These are phyloP conservation scores for Lampris incognitus DNA, from an alignment of 2,113 vertebrate species.

Conservation along the genomic window DNA sequence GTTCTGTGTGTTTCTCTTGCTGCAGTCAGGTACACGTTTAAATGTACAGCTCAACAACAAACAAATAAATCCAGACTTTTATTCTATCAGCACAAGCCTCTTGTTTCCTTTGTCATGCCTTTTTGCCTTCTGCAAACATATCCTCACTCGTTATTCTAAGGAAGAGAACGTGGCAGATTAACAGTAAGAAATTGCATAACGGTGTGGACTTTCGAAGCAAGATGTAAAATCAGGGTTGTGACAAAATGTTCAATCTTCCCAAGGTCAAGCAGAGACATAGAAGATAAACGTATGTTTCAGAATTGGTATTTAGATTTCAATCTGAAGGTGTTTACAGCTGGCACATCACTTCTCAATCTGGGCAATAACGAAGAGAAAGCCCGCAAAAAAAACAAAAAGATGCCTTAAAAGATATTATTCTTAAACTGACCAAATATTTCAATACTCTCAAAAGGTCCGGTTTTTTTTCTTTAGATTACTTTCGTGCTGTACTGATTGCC, in stretches of 20 bases:
- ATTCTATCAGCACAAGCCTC: constrained; percentile 82
- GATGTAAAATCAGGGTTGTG: too few relatives aligned
- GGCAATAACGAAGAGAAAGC: constrained; percentile 18
- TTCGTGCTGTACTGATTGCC: background rate
- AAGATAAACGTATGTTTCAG: constrained; percentile 2
- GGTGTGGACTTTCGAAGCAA: too few relatives aligned
- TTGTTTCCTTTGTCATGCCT: constrained; percentile 36
- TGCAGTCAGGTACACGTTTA: constrained; percentile 86
- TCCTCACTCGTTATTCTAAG: too few relatives aligned
- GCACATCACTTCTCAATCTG: constrained; percentile 47
- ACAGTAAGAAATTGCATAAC: too few relatives aligned
- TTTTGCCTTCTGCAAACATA: background rate
- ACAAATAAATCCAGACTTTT: constrained; percentile 86
- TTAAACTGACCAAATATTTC: constrained; percentile 38
- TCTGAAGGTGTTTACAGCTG: constrained; percentile 42
- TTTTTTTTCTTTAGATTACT: constrained; percentile 55
- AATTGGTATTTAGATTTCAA: constrained; percentile 36
- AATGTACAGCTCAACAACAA: constrained; percentile 83
- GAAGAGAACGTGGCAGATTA: too few relatives aligned
- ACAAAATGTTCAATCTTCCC: too few relatives aligned
- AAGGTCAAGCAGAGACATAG: too few relatives aligned
- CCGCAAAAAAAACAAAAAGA: constrained; percentile 12
- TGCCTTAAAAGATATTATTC: constrained; percentile 42
- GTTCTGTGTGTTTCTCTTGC: constrained; percentile 80
- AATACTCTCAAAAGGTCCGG: constrained; percentile 37